These are phyloP conservation scores for Eidolon helvum DNA, from an alignment of 2,113 vertebrate species.

Conservation along the genomic window DNA sequence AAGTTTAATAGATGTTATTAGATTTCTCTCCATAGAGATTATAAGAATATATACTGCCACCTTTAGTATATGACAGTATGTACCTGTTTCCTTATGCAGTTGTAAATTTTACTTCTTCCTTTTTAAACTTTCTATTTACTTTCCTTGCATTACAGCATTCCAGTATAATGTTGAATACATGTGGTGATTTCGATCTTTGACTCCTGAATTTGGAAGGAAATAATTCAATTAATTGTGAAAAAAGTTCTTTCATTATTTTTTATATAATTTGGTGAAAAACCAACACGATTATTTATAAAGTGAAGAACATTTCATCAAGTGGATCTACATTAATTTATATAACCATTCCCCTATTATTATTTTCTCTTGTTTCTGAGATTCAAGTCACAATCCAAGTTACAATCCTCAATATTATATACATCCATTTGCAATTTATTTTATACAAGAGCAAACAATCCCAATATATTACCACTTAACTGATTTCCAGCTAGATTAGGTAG, in stretches of 20 bases:
- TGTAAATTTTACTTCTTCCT: neutral
- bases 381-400: neutral
- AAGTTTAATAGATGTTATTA: neutral
- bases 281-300: neutral
- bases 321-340: neutral
- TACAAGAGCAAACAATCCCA: neutral
- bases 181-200: neutral
- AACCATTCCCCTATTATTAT: neutral
- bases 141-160: neutral
- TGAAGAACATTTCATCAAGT: neutral
- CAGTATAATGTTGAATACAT: neutral
- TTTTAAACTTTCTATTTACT: neutral
- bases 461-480: neutral
- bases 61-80: neutral
- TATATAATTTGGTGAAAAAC: neutral
- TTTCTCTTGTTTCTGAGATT: constrained; percentile 12
- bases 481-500: neutral
- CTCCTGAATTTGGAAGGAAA: neutral
- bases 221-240: neutral
- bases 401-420: neutral
- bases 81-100: neutral
- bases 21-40: neutral
- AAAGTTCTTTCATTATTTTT: neutral
- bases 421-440: neutral
- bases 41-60: neutral